Evolutionary conservation across 2,888 invertebrate species (phyloP).

Genomic region (Ennomos fuscantarius): DNA sequence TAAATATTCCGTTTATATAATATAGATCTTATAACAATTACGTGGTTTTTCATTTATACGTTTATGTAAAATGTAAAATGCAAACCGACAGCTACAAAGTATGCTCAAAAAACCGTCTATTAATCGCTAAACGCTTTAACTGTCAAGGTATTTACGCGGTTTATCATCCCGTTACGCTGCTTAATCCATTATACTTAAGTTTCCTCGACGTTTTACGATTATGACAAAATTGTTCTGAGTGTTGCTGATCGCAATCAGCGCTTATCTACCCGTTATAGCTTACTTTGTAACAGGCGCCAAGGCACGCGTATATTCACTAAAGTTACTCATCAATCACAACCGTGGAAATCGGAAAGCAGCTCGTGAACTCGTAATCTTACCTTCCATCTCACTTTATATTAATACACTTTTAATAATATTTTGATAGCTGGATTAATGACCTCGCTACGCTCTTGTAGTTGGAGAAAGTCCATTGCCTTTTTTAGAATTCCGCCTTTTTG

Average conservation of each 20-base stretch:
- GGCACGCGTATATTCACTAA: conserved; percentile 25
- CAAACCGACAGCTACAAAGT: conserved; percentile 18
- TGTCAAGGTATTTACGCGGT: conserved; percentile 38
- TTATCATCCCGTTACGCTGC: conserved; percentile 40
- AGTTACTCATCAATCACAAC: conserved; percentile 40
- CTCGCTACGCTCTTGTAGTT: conserved; percentile 34
- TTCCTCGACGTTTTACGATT: conserved; percentile 50
- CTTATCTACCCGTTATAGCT: conserved; percentile 28
- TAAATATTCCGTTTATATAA: conserved; percentile 1
- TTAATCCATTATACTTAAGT: conserved; percentile 42
- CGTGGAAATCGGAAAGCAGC: conserved; percentile 50
- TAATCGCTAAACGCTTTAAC: conserved; percentile 37
- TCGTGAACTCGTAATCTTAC: conserved; percentile 48
- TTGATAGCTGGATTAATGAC: conserved; percentile 52
- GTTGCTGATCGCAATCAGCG: conserved; percentile 30
- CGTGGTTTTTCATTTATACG: conserved; percentile 9
- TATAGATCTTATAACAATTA: conserved; percentile 6
- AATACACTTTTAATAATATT: conserved; percentile 52
- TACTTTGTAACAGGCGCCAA: conserved; percentile 23
- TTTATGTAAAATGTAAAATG: too few species aligned
- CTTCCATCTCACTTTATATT: conserved; percentile 50
- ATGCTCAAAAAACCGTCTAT: conserved; percentile 33
- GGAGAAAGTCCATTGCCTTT: conserved; percentile 36
- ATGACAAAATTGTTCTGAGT: conserved; percentile 49
- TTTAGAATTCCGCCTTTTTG: conserved; percentile 29